Conservation (phyloP, 2,888 invertebrate species). For the Chaetogeoica ovagalla region DNA sequence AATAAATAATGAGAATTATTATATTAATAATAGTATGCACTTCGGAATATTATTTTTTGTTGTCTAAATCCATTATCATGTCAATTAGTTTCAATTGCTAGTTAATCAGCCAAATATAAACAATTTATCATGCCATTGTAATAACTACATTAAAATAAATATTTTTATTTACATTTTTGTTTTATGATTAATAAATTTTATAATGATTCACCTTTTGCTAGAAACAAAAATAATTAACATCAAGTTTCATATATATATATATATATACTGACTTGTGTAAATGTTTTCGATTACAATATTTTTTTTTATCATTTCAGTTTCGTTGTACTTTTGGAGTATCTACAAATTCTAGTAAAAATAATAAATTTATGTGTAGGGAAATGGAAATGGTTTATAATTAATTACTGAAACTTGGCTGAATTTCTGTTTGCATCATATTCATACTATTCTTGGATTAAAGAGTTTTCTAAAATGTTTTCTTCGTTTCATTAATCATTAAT, state of each 20-base stretch:
- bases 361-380: not conserved
- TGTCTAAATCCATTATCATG: too few species aligned
- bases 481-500: not conserved
- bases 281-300: not conserved
- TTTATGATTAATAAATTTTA: too few species aligned
- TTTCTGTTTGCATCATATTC: constrained; percentile 1
- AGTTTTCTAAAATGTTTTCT: not conserved
- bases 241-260: not conserved
- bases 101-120: too few species aligned
- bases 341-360: not conserved
- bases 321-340: constrained; percentile 2
- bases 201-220: too few species aligned
- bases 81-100: too few species aligned
- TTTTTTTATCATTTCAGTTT: not conserved
- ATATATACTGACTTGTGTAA: too few species aligned
- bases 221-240: not conserved
- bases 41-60: too few species aligned
- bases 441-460: constrained; percentile 15
- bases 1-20: too few species aligned
- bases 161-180: too few species aligned
- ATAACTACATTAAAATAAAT: too few species aligned
- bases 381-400: not conserved
- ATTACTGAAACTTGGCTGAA: constrained; percentile 4
- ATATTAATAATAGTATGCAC: too few species aligned
- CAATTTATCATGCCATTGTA: too few species aligned